phyloP scores from a whole-genome alignment of 2,888 invertebrate species.

The Phanerotoma sp. region DNA sequence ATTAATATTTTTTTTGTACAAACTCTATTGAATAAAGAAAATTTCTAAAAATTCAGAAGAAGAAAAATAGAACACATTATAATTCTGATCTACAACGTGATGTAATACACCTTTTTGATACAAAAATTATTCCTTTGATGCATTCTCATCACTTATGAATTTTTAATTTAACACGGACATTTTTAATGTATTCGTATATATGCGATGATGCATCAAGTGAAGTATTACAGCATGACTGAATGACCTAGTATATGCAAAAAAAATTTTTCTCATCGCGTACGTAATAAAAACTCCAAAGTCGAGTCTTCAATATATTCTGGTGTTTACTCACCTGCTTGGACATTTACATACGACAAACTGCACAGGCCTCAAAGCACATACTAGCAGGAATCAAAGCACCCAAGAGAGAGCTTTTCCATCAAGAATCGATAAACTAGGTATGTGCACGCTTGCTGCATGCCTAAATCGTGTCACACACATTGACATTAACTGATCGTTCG shows the following conservation, averaged over 20 bases:
- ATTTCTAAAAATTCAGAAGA: too few species aligned
- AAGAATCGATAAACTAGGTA: background rate
- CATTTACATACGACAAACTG: constrained; percentile 2
- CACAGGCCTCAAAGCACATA: background rate
- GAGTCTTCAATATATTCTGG: background rate
- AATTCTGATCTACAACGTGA: too few species aligned
- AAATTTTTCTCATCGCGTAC: too few species aligned
- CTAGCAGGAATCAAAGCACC: background rate
- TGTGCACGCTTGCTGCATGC: too few species aligned
- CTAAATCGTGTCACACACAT: too few species aligned
- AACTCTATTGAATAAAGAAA: too few species aligned
- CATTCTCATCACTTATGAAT: too few species aligned
- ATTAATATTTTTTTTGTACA: too few species aligned
- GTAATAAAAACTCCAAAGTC: background rate
- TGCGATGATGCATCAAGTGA: background rate
- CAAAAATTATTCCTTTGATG: too few species aligned
- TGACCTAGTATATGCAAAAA: background rate
- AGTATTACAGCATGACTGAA: background rate
- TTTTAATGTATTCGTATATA: background rate
- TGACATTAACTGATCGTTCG: background rate
- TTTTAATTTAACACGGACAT: background rate
- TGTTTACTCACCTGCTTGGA: background rate
- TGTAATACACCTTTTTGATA: too few species aligned
- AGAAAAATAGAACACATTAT: too few species aligned
- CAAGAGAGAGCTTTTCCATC: constrained; percentile 3